Conservation (phyloP, 2,888 invertebrate genomes). For the Scrobipalpa costella region DNA sequence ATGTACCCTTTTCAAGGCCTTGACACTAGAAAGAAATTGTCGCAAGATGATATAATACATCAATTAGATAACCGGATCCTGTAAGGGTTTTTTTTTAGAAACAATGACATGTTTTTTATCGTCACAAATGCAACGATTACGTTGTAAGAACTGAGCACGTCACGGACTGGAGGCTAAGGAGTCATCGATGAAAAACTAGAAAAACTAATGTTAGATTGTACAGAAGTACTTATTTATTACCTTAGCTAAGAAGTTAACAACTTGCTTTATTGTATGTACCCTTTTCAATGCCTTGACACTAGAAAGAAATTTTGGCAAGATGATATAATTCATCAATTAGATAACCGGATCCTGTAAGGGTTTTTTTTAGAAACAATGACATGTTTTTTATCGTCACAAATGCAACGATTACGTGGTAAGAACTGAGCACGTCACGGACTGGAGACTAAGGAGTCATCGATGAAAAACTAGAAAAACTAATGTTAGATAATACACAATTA, state of each 20-base stretch:
- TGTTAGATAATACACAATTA: too few species aligned
- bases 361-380: constrained; percentile 46
- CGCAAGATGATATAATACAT: too few species aligned
- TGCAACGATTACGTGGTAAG: constrained; percentile 59
- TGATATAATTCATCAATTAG: too few species aligned
- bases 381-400: constrained; percentile 58
- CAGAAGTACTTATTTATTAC: too few species aligned
- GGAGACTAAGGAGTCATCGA: background rate
- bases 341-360: too few species aligned
- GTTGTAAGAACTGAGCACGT: constrained; percentile 39
- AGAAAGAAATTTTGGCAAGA: too few species aligned
- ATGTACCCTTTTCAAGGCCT: too few species aligned
- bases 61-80: too few species aligned
- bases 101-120: constrained; percentile 55
- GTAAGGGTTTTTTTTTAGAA: constrained; percentile 39
- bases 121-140: constrained; percentile 60
- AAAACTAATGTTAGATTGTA: constrained; percentile 39
- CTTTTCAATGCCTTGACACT: too few species aligned
- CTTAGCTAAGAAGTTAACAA: too few species aligned
- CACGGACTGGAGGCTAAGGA: background rate
- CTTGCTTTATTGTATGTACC: too few species aligned
- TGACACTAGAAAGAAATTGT: too few species aligned
- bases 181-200: constrained; percentile 42
- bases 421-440: constrained; percentile 7
- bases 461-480: constrained; percentile 44